These are phyloP conservation scores for Lepas anatifera DNA, from an alignment of 2,888 invertebrate species.

Conservation along the genomic window DNA sequence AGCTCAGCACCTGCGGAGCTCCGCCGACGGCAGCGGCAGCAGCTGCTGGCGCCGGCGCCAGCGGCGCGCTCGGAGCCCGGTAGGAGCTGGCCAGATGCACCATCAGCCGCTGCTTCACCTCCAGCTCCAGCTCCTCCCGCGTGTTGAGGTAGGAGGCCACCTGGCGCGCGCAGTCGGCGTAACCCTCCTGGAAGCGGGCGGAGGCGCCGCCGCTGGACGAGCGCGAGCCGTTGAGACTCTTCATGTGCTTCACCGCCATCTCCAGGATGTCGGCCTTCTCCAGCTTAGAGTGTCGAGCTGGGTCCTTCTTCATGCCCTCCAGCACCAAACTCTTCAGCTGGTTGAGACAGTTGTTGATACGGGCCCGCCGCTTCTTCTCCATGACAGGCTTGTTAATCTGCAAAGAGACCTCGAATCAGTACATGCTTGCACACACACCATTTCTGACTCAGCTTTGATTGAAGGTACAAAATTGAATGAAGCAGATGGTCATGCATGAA, in stretches of 20 bases:
- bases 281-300: conserved; percentile 82
- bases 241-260: conserved; percentile 90
- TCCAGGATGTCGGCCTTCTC: conserved; percentile 95
- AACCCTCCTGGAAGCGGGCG: conserved; percentile 76
- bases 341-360: not conserved
- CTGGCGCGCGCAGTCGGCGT: conserved; percentile 75
- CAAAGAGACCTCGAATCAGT: not conserved
- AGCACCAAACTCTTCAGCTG: not conserved
- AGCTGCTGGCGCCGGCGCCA: not conserved
- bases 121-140: not conserved
- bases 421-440: too few species aligned
- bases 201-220: conserved; percentile 71
- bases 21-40: not conserved
- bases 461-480: too few species aligned
- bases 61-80: not conserved
- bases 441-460: too few species aligned
- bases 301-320: conserved; percentile 41
- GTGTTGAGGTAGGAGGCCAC: conserved; percentile 38
- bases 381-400: not conserved
- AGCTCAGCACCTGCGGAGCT: not conserved
- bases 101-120: conserved; percentile 2
- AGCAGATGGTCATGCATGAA: too few species aligned
- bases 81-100: not conserved
- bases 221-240: conserved; percentile 72
- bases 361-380: not conserved